Base-by-base conservation (phyloP, 2,797 vertebrate genomes). In the Pangasius macronema region DNA sequence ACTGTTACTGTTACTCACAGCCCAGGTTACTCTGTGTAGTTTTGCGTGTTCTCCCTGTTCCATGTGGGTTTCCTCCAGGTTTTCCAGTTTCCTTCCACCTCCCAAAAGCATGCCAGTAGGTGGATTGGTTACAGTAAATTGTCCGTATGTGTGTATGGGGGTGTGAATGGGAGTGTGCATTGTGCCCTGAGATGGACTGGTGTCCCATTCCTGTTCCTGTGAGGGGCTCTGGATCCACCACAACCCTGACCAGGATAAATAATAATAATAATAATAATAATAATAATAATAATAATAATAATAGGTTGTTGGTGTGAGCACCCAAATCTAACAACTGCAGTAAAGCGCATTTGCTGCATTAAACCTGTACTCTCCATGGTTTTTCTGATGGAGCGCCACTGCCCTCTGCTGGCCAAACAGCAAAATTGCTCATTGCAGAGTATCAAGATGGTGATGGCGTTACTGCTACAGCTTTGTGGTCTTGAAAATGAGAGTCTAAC, bases 381-480 rank as follows among this genome's bases (percentile, higher is more conserved):
- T 49, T 33, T 86, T 89, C 55, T 70, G 49, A 85, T 86, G 59
- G 88, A 86, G 53, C 82, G 22, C 76, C 24, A 85, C 68, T 59
- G 87, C 63, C 89, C 87, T 91, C 92, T 90, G 67, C 85, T 91
- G 92, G 87, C 20, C 4, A 55, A 5, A 67, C 3, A 59, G 27
- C 68, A 36, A 51, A 55, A 49, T n/a, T 11, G 72, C 79, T 72
- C n/a, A 53, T 16, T 53, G 57, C 22, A 8, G 22, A 11, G n/a
- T 55, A 33, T 55, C 27, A 77, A 76, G 13, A 57, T 5, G 3
- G 9, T 59, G 53, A 20, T 5, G 1, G 27, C 7, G 13, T 51
- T 53, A 22, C 22, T 27, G 24, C 22, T 63, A 8, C 22, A 82
- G 36, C 5, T 27, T 42, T 42, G 36, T n/a, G 2, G 36, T 2